phyloP scores from a whole-genome alignment of 2,113 vertebrate genomes.

The Psittacara wagleri region DNA sequence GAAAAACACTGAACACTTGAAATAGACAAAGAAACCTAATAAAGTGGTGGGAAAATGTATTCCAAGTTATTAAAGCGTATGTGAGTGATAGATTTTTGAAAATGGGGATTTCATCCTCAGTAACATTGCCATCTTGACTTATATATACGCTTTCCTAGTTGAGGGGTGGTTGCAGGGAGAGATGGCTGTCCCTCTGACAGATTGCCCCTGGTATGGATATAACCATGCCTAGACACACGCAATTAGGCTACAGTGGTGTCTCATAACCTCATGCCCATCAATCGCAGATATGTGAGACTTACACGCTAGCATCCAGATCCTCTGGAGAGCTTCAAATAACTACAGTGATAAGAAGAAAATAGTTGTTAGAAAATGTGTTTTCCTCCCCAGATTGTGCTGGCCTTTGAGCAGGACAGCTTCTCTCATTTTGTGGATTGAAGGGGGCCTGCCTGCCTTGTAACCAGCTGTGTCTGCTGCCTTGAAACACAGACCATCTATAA shows the following conservation, averaged over 20 bases:
- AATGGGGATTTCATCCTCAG: background rate
- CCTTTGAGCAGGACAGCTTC: background rate
- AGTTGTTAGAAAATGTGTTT: background rate
- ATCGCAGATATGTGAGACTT: background rate
- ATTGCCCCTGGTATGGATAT: background rate
- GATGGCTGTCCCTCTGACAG: background rate
- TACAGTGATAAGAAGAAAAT: background rate
- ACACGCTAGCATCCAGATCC: background rate
- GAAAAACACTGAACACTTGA: background rate
- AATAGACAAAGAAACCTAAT: background rate
- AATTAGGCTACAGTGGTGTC: accelerated
- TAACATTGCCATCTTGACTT: background rate
- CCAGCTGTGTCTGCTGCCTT: background rate
- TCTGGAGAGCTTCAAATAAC: background rate
- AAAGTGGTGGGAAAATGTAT: background rate
- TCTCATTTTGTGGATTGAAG: accelerated
- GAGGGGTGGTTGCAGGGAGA: accelerated
- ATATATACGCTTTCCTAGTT: background rate
- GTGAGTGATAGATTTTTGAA: background rate
- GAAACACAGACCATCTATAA: background rate
- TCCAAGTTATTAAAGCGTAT: background rate
- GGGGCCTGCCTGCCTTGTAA: background rate
- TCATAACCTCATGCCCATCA: background rate
- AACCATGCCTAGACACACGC: background rate
- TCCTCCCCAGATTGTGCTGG: background rate